Base-by-base conservation (phyloP, 2,888 invertebrate species). In the Lordiphosa fenestrarum region DNA sequence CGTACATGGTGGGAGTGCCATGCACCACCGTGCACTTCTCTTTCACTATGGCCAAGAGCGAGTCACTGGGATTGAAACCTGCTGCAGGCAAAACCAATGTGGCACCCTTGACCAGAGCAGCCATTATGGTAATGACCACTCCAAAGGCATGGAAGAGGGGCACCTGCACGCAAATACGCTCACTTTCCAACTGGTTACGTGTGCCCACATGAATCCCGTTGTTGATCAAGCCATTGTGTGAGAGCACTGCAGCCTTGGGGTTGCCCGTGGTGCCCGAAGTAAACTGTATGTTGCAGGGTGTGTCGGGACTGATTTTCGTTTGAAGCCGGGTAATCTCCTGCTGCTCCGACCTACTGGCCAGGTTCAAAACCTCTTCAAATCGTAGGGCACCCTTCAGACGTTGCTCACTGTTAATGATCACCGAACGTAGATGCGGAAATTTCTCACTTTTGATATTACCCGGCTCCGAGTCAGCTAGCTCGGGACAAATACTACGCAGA, bases 1-100 rank as follows among this genome's bases (percentile, higher is more conserved):
- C 92, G 88, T 94, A 94, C 96, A 96, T 96, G 2, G 96, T 96
- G 5, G 96, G 96, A 0, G 96, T 95, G 36, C 96, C 96, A 84
- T 93, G 93, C 25, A 94, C 86, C 1, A 93, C 88, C 0, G 92
- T 92, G 81, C 95, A 95, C 92, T 92, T 93, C 88, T 96, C 94
- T 19, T 91, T 88, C 21, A 91, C 88, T 4, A 95, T 91, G 0
- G 94, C 92, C 47, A 92, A 88, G 2, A 96, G 87, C 0, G 93
- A 91, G 36, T 91, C 91, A 13, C 91, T 90, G 0, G 95, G 91
- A 84, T 93, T 92, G 73, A 93, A 94, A 0, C 84, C 89, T 0
- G 90, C 88, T 0, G 91, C 87, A 0, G 94, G 94, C 2, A 94
- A 69, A 0, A 95, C 91, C 19, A 93, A 51, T 0, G 94, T 93